Conservation (phyloP, 1,140 invertebrate species). For the Trachelipus rathkii region DNA sequence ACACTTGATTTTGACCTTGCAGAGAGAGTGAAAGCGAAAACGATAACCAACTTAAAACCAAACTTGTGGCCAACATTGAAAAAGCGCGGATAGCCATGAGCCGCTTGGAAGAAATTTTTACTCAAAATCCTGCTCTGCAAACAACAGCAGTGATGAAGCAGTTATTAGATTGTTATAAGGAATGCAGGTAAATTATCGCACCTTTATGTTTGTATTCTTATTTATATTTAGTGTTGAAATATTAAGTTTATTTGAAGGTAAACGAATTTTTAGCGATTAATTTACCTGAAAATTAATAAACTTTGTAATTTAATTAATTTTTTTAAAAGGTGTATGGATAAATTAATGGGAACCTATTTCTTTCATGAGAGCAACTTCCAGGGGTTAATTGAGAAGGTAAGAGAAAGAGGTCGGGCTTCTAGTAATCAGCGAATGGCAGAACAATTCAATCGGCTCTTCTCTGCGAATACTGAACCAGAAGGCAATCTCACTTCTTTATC, state of each 20-base stretch:
- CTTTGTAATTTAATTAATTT: constrained; percentile 1
- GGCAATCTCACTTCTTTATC: not conserved
- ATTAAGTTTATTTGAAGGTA: not conserved
- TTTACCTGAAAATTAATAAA: not conserved
- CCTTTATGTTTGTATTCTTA: not conserved
- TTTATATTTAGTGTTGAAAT: not conserved
- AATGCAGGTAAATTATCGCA: constrained; percentile 60
- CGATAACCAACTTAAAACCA: constrained; percentile 58
- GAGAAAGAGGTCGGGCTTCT: constrained; percentile 47
- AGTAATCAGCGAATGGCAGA: constrained; percentile 53
- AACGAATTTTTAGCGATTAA: not conserved
- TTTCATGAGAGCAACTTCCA: constrained; percentile 75
- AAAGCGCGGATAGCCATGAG: constrained; percentile 68
- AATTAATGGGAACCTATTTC: constrained; percentile 75
- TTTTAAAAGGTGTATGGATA: constrained; percentile 64
- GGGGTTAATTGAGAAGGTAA: constrained; percentile 59
- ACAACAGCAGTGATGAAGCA: constrained; percentile 71
- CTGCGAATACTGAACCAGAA: constrained; percentile 5
- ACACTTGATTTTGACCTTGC: not conserved
- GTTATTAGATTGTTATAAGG: constrained; percentile 75
- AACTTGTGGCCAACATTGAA: constrained; percentile 68
- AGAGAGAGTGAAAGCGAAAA: constrained; percentile 48
- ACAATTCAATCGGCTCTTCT: constrained; percentile 42
- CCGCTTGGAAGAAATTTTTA: constrained; percentile 68
- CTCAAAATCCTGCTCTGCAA: constrained; percentile 63